phyloP scores from a whole-genome alignment of 2,888 invertebrate species.

The Sinopyrophorus schimmeli region DNA sequence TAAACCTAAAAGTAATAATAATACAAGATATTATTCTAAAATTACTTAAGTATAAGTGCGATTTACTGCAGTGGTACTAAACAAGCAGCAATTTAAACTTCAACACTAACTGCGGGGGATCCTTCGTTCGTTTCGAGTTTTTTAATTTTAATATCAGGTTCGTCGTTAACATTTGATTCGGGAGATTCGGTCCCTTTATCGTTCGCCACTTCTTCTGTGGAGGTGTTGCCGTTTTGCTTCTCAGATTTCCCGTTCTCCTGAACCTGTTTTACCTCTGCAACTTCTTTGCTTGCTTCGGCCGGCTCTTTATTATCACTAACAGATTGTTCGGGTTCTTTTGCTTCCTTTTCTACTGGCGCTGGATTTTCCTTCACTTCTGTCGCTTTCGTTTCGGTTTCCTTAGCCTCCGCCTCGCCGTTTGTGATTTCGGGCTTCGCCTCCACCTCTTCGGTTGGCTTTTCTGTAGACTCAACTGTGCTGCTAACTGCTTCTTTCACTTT shows the following conservation, averaged over 20 bases:
- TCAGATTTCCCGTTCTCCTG: slow-evolving; percentile 52
- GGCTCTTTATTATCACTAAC: background rate
- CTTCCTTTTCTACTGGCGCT: slow-evolving; percentile 33
- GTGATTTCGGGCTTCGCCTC: slow-evolving; percentile 3
- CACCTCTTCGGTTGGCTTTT: slow-evolving; percentile 11
- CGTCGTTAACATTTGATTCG: no score
- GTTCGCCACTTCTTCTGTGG: slow-evolving; percentile 21
- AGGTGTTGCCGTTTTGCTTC: no score
- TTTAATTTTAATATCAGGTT: slow-evolving; percentile 61
- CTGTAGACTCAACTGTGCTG: slow-evolving; percentile 7
- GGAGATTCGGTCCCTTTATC: slow-evolving; percentile 22
- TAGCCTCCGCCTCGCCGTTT: slow-evolving; percentile 22
- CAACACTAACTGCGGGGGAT: slow-evolving; percentile 57
- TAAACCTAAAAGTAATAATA: no score
- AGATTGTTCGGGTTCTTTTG: slow-evolving; percentile 18
- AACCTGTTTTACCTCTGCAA: background rate
- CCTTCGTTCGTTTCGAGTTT: slow-evolving; percentile 59
- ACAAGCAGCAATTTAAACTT: slow-evolving; percentile 58
- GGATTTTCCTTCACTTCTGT: background rate
- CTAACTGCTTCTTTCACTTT: slow-evolving; percentile 4
- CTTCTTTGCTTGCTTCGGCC: background rate
- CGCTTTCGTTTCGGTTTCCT: slow-evolving; percentile 10
- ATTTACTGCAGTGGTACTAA: no score
- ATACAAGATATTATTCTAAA: no score
- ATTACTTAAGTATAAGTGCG: no score